Evolutionary conservation across 2,888 invertebrate genomes (phyloP).

Genomic region (Pollenia griseotomentosa): DNA sequence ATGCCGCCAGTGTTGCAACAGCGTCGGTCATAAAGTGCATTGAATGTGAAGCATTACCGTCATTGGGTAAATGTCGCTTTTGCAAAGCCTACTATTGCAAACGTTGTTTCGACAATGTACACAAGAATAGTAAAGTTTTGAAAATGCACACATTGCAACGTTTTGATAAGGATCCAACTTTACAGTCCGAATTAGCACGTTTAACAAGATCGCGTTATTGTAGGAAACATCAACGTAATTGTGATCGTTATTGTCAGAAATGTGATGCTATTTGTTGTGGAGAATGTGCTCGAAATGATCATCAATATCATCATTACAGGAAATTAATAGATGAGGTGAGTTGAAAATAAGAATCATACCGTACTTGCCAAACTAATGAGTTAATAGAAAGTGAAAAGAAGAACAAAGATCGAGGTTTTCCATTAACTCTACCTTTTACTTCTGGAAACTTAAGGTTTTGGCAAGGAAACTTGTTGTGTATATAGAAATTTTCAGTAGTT

Average conservation of each 20-base stretch:
- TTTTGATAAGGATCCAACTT: conserved; percentile 61
- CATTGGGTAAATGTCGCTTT: conserved; percentile 78
- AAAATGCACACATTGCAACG: conserved; percentile 76
- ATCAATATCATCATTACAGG: conserved; percentile 75
- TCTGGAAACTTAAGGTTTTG: too few relatives aligned
- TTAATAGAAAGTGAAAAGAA: too few relatives aligned
- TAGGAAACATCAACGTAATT: conserved; percentile 71
- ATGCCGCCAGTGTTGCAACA: neutral
- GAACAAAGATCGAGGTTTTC: too few relatives aligned
- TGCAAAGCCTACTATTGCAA: conserved; percentile 80
- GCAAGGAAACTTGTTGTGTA: neutral
- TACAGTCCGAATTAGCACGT: conserved; percentile 47
- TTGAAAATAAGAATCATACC: neutral
- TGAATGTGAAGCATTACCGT: conserved; percentile 78
- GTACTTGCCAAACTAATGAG: too few relatives aligned
- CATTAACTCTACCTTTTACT: too few relatives aligned
- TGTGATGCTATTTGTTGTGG: conserved; percentile 76
- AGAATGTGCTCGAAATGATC: conserved; percentile 75
- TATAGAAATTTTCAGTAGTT: neutral
- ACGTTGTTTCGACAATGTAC: conserved; percentile 79
- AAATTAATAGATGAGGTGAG: conserved; percentile 76
- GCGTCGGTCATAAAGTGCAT: conserved; percentile 77
- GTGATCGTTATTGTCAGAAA: conserved; percentile 76
- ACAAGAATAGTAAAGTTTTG: conserved; percentile 79
- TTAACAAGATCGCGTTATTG: conserved; percentile 76